Conservation (phyloP, 1,140 invertebrate species). For the Aleiodes sp. region DNA sequence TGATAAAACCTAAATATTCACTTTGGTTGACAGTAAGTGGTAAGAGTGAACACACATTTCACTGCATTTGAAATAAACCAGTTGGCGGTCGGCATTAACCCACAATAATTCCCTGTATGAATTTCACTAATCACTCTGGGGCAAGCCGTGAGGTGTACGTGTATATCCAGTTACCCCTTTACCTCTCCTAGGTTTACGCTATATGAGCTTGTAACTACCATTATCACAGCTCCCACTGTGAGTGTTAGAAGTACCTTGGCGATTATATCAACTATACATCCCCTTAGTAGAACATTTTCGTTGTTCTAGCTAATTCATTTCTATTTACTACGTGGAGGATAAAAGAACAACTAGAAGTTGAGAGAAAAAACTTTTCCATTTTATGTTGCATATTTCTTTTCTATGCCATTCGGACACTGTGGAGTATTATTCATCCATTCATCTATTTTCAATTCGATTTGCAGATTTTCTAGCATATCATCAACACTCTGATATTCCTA, state of each 20-base stretch:
- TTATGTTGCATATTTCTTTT: no score
- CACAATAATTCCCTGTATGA: constrained; percentile 35
- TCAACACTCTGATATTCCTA: no score
- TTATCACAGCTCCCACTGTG: constrained; percentile 34
- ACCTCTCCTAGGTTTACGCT: constrained; percentile 10
- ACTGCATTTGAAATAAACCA: background rate
- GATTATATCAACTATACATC: background rate
- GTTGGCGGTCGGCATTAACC: constrained; percentile 23
- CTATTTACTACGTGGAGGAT: no score
- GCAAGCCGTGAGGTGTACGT: background rate
- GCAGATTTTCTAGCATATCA: no score
- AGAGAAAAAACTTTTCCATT: no score
- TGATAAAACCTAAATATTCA: background rate
- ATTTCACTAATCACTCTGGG: constrained; percentile 37
- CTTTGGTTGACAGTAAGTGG: background rate
- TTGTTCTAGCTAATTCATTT: background rate
- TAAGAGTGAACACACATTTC: constrained; percentile 13
- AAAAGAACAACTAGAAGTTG: no score
- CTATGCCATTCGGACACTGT: no score
- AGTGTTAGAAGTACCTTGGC: constrained; percentile 8
- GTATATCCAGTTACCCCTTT: background rate
- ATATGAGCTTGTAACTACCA: constrained; percentile 30
- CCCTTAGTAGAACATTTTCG: no score
- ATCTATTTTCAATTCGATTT: no score
- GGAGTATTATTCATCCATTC: no score